These are phyloP conservation scores for Neocrepidodera transversa DNA, from an alignment of 2,888 invertebrate genomes.

Conservation along the genomic window DNA sequence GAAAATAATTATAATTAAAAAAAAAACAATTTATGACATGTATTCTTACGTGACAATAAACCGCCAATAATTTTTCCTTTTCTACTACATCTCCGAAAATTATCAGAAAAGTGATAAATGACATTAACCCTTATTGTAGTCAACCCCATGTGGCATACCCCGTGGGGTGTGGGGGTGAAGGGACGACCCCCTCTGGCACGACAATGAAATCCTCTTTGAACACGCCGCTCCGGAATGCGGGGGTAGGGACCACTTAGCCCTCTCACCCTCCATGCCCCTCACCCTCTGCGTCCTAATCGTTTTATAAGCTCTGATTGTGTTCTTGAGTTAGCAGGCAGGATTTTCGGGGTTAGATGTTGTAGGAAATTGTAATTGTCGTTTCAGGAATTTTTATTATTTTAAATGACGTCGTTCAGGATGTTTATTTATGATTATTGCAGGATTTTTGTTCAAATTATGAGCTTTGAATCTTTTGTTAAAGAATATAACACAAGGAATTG, in stretches of 20 bases:
- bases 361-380: slow-evolving; percentile 9
- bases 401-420: not conserved
- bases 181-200: slow-evolving; percentile 49
- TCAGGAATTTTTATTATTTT: slow-evolving; percentile 5
- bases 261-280: no score
- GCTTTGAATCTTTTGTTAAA: no score
- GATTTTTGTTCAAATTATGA: no score
- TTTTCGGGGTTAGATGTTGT: slow-evolving; percentile 7
- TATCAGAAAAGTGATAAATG: slow-evolving; percentile 54
- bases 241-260: slow-evolving; percentile 50
- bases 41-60: not conserved
- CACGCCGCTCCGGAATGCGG: slow-evolving; percentile 54
- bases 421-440: no score
- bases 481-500: no score
- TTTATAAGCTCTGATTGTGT: slow-evolving; percentile 39
- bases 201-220: slow-evolving; percentile 58
- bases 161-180: slow-evolving; percentile 43
- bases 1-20: no score
- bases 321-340: slow-evolving; percentile 21
- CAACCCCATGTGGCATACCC: no score
- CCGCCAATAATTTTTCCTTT: slow-evolving; percentile 13
- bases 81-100: slow-evolving; percentile 21
- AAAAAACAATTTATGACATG: no score
- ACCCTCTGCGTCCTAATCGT: slow-evolving; percentile 34
- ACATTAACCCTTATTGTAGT: slow-evolving; percentile 32